A percentile compares a stretch with the other conserved stretches of the same genome.
Evolutionary conservation across 2,113 vertebrate species (phyloP).

Genomic region (Gila orcuttii): DNA sequence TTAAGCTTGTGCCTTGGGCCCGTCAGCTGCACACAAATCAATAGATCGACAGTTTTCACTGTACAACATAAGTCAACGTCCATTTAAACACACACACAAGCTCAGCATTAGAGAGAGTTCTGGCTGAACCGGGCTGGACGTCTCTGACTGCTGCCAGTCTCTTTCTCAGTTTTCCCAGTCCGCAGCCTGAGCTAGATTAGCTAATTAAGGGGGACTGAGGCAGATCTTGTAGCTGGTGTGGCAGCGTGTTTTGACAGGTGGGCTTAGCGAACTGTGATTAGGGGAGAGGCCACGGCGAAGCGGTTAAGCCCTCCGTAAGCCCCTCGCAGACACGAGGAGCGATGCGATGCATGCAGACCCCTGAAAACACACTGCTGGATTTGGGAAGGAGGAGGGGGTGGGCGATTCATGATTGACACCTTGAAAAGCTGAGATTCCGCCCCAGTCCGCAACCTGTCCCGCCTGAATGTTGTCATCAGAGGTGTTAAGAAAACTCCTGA

Average conservation of each 20-base stretch:
- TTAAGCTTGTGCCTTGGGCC: constrained; percentile 69
- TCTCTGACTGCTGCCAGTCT: constrained; percentile 49
- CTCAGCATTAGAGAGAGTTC: background rate
- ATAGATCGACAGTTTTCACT: constrained; percentile 71
- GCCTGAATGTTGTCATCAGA: constrained; percentile 58
- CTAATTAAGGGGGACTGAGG: constrained; percentile 71
- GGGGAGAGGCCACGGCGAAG: constrained; percentile 62
- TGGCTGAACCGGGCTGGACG: constrained; percentile 25
- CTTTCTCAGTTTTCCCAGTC: constrained; percentile 64
- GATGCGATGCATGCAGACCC: constrained; percentile 59
- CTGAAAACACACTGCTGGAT: constrained; percentile 39
- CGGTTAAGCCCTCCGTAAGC: constrained; percentile 67
- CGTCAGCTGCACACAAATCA: constrained; percentile 65
- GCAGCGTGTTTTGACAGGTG: constrained; percentile 70
- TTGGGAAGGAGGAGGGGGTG: constrained; percentile 54
- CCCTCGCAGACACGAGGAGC: constrained; percentile 33
- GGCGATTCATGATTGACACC: constrained; percentile 59
- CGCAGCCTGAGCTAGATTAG: constrained; percentile 62
- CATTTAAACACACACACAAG: constrained; percentile 33
- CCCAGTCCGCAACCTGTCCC: constrained; percentile 59
- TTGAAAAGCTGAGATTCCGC: constrained; percentile 60
- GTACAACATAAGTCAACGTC: constrained; percentile 36
- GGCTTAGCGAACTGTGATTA: constrained; percentile 73
- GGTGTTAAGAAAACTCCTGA: constrained; percentile 72
- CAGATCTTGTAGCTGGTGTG: constrained; percentile 66